These are phyloP conservation scores for Catostylus mosaicus DNA, from an alignment of 30 jellyfish, hydroid and myxozoan species.

Conservation along the genomic window DNA sequence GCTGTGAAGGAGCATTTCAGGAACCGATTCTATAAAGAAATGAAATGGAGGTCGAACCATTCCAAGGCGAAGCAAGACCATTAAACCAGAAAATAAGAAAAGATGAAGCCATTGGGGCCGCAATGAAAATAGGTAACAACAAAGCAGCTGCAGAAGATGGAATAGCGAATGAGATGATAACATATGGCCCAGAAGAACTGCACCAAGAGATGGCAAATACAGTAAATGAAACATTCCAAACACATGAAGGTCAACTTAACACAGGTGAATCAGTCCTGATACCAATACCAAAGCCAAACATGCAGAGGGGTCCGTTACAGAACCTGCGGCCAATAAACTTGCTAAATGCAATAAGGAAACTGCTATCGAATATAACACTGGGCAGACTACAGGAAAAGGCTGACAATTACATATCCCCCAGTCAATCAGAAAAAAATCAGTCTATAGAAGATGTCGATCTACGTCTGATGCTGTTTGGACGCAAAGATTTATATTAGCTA, in stretches of 20 bases:
- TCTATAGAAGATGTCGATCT: slow-evolving; percentile 41
- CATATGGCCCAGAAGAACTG: slow-evolving; percentile 59
- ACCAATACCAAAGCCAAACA: slow-evolving; percentile 26
- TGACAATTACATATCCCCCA: slow-evolving; percentile 32
- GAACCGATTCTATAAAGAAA: no score
- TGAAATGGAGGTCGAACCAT: background rate
- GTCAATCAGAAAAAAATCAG: slow-evolving; percentile 30
- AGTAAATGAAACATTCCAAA: slow-evolving; percentile 45
- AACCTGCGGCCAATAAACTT: slow-evolving; percentile 27
- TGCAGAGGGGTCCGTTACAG: slow-evolving; percentile 25
- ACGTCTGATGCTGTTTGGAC: slow-evolving; percentile 36
- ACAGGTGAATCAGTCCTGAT: slow-evolving; percentile 18
- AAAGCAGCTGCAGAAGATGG: slow-evolving; percentile 57
- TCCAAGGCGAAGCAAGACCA: background rate
- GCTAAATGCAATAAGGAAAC: slow-evolving; percentile 39
- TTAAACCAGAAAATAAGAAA: background rate
- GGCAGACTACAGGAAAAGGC: slow-evolving; percentile 32
- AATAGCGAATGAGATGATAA: slow-evolving; percentile 41
- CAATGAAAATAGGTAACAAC: background rate
- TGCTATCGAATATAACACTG: slow-evolving; percentile 24
- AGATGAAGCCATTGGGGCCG: background rate
- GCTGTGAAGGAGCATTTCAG: no score
- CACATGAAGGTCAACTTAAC: slow-evolving; percentile 42
- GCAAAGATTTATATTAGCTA: slow-evolving; percentile 38
- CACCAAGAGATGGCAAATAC: slow-evolving; percentile 20